phyloP scores from a whole-genome alignment of 2,113 vertebrate species.

The Anarhynchus alexandrinus region DNA sequence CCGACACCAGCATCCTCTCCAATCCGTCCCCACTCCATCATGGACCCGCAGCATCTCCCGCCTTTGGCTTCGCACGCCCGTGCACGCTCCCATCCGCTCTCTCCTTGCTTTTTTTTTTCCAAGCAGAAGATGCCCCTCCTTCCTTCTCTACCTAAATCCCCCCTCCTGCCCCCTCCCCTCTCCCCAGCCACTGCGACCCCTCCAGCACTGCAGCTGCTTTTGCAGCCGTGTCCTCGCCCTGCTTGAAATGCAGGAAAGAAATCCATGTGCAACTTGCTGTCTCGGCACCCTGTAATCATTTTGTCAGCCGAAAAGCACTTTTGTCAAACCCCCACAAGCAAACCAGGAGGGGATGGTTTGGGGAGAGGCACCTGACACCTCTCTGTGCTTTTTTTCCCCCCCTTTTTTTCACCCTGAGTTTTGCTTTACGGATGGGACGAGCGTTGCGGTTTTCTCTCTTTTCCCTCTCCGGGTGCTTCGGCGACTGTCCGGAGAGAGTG shows the following conservation, averaged over 20 bases:
- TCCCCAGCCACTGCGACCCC: not conserved
- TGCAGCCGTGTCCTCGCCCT: not conserved
- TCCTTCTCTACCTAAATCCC: not conserved
- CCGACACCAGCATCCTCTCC: not conserved
- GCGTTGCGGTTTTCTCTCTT: not conserved
- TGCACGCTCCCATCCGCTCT: rapidly evolving
- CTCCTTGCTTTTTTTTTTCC: not conserved
- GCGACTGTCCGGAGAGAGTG: not conserved
- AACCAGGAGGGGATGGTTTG: not conserved
- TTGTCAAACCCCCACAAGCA: conserved; percentile 41
- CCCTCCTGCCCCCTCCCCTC: not conserved
- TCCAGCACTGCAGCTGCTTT: conserved; percentile 31
- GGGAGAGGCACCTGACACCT: not conserved
- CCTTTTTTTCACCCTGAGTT: not conserved
- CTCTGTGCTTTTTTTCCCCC: not conserved
- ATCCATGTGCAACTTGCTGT: not conserved
- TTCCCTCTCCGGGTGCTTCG: not conserved
- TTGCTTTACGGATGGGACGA: rapidly evolving
- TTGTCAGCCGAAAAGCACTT: conserved; percentile 41
- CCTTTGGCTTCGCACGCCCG: rapidly evolving
- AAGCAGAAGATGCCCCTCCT: not conserved
- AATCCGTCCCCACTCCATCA: not conserved
- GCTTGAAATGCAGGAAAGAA: conserved; percentile 39
- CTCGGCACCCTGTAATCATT: conserved; percentile 52
- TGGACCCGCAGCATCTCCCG: not conserved